Percentiles rank a stretch among this genome's conserved stretches.
phyloP scores from a whole-genome alignment of 2,797 vertebrate species.

The Micrastur ruficollis region DNA sequence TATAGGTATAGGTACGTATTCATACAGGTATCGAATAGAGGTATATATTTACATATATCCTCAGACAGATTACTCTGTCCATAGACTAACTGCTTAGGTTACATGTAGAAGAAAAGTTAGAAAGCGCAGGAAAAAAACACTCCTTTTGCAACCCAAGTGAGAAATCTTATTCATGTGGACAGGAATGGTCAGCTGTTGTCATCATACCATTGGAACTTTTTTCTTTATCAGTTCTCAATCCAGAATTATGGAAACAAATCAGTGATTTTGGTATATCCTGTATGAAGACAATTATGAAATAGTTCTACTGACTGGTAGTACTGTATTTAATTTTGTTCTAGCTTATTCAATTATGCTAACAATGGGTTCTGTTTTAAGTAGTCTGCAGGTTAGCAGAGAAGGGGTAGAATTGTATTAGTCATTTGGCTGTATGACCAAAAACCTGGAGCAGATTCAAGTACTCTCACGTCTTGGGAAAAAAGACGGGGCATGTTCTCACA shows the following conservation, averaged over 20 bases:
- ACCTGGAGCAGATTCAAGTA: not conserved
- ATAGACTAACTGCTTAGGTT: not conserved
- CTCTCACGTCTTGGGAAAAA: not conserved
- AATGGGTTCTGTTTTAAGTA: not conserved
- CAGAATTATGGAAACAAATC: not conserved
- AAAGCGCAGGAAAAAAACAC: not conserved
- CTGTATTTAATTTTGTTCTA: constrained; percentile 8
- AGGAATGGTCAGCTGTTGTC: not conserved
- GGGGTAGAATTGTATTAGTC: not conserved
- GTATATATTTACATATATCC: not conserved
- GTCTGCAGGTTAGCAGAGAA: not conserved
- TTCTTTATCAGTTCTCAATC: not conserved
- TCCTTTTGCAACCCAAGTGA: not conserved
- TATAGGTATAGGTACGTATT: not conserved
- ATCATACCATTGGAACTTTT: not conserved
- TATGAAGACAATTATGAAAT: not conserved
- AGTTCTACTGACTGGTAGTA: not conserved
- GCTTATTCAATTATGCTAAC: not conserved
- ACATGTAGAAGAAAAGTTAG: not conserved
- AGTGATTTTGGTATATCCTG: not conserved
- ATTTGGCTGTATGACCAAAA: not conserved
- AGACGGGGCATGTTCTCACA: not conserved
- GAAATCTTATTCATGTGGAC: not conserved
- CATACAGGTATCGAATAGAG: not conserved
- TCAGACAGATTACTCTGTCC: not conserved